Conservation (phyloP, 2,797 vertebrate genomes). For the Notoglanidium macrostoma region DNA sequence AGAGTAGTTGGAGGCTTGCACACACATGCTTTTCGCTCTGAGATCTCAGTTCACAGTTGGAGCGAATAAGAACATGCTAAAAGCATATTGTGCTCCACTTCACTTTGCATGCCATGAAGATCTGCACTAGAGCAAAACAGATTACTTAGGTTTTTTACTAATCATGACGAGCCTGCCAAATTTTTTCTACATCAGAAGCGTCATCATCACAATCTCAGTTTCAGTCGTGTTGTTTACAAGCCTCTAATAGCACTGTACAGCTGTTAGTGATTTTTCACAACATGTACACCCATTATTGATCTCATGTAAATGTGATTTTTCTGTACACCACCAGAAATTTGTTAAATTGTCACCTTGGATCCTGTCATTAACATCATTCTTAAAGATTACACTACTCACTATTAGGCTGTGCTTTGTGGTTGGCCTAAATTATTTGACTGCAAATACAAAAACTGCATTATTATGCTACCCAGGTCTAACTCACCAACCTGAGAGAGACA, state of each 20-base stretch:
- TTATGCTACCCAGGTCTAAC: not conserved
- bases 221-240: not conserved
- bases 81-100: slow-evolving; percentile 30
- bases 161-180: slow-evolving; percentile 16
- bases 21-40: slow-evolving; percentile 27
- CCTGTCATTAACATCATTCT: slow-evolving; percentile 12
- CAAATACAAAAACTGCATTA: slow-evolving; percentile 9
- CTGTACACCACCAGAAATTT: slow-evolving; percentile 20
- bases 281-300: slow-evolving; percentile 16
- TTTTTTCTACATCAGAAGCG: not conserved
- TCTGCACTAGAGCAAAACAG: slow-evolving; percentile 26
- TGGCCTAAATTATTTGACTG: slow-evolving; percentile 22
- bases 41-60: slow-evolving; percentile 21
- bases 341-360: slow-evolving; percentile 25
- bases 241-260: not conserved
- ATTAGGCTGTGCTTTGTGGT: slow-evolving; percentile 23
- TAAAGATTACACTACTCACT: slow-evolving; percentile 17
- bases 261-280: not conserved
- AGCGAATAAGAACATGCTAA: slow-evolving; percentile 25
- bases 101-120: not conserved
- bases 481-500: slow-evolving; percentile 7
- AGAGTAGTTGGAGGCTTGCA: slow-evolving; percentile 30
- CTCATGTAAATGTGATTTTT: slow-evolving; percentile 12
- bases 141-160: slow-evolving; percentile 33
- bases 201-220: slow-evolving; percentile 11